Evolutionary conservation across 2,113 vertebrate species (phyloP).

Genomic region (Salminus brasiliensis): DNA sequence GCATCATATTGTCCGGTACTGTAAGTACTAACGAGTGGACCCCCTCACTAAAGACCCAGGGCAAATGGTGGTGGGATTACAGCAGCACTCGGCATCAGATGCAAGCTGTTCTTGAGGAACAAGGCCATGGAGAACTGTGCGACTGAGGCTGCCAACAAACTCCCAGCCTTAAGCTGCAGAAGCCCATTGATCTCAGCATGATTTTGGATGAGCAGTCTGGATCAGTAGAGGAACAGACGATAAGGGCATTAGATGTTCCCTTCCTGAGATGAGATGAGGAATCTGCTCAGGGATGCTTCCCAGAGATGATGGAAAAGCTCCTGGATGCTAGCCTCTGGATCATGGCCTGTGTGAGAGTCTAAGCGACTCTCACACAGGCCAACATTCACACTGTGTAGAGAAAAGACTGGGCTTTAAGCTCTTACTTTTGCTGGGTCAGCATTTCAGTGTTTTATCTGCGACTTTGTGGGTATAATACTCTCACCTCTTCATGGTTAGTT

Average conservation of each 20-base stretch:
- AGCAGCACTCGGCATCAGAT: neutral
- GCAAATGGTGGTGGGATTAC: neutral
- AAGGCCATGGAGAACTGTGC: neutral
- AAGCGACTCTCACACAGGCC: no score
- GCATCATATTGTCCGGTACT: no score
- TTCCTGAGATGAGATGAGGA: neutral
- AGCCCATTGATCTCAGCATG: neutral
- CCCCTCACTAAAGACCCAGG: neutral
- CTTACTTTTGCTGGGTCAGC: neutral
- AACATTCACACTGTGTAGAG: no score
- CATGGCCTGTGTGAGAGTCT: neutral
- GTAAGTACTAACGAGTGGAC: neutral
- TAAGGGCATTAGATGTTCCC: slow-evolving; percentile 7
- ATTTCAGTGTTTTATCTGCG: neutral
- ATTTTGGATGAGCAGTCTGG: neutral
- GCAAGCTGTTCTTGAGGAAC: neutral
- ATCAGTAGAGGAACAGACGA: neutral
- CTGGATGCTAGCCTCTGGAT: neutral
- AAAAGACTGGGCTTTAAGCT: no score
- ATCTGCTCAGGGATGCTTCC: slow-evolving; percentile 8
- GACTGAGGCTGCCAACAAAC: neutral
- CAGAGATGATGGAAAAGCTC: neutral
- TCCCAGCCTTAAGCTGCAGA: neutral
- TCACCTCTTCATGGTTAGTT: neutral
- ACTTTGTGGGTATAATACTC: neutral